Evolutionary conservation across 2,113 vertebrate genomes (phyloP), one percentile per base, ranked within the genome.

Genomic region (Cromileptes altivelis): DNA sequence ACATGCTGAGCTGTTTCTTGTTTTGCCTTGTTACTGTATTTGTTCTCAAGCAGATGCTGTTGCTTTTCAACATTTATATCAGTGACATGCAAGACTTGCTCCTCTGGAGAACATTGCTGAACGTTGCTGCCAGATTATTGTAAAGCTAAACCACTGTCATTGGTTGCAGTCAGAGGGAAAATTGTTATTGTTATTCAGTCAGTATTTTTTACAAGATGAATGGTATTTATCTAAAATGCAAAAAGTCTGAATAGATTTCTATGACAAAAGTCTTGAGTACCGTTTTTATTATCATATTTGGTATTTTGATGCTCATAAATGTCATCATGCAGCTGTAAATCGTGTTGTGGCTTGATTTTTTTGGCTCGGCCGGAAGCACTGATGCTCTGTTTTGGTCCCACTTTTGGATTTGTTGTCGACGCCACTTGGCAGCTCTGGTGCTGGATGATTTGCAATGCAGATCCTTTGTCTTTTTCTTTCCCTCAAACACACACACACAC

Each of bases 371-470:
- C 56, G 21, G 49, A 78, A 15, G 47, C 1, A 4, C 47, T 37
- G 23, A 68, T 2, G 0, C 27, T 75, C 50, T 69, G 81, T 73
- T 85, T 76, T 79, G 8, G 62, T 74, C 67, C 40, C 19, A 10
- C 49, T 18, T 85, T 78, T 81, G 70, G 62, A 63, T 75, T 70
- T 84, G 78, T 70, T 61, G 60, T 61, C 2, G 45, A 79, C 21
- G 30, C 71, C 61, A n/a, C 78, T 81, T 73, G 74, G 75, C 84
- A 69, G 74, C 84, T 75, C 49, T 18, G 62, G 69, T 75, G 74
- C 52, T 56, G 45, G 67, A 70, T 72, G 3, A 86, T 86, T 88
- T 88, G 83, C 88, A 83, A 72, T 84, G 62, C 88, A 90, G 88
- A 88, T 88, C 52, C 33, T 57, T 27, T 75, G 77, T 77, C 45